phyloP scores from a whole-genome alignment of 2,888 invertebrate species.

The Cantharis rufa region DNA sequence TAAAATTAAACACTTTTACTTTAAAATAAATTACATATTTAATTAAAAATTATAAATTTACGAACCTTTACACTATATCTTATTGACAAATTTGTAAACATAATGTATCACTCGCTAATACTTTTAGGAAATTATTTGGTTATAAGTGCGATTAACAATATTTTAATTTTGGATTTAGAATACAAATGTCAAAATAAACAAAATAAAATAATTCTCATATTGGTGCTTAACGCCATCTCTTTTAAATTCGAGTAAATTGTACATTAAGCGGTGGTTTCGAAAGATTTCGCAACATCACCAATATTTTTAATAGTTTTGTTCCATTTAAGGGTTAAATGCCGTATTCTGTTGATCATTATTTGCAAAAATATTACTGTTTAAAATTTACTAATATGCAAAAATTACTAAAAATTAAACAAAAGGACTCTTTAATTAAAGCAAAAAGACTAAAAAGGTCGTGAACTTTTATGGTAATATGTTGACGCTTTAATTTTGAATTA shows the following conservation, averaged over 20 bases:
- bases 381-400: neutral
- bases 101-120: neutral
- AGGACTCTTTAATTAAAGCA: conserved; percentile 2
- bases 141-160: neutral
- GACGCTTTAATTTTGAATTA: conserved; percentile 13
- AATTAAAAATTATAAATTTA: neutral
- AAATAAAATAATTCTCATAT: neutral
- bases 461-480: conserved; percentile 13
- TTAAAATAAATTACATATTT: neutral
- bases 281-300: neutral
- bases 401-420: neutral
- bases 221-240: neutral
- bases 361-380: neutral
- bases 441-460: conserved; percentile 8
- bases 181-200: neutral
- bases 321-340: neutral
- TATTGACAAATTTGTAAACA: neutral
- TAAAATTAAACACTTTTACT: neutral
- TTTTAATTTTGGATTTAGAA: neutral
- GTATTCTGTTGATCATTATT: neutral
- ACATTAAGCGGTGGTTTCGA: neutral
- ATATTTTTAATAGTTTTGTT: no score
- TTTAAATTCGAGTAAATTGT: neutral
- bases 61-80: neutral
- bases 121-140: neutral